These are phyloP conservation scores for Phataginus tricuspis DNA, from an alignment of 2,797 vertebrate genomes.

Conservation along the genomic window DNA sequence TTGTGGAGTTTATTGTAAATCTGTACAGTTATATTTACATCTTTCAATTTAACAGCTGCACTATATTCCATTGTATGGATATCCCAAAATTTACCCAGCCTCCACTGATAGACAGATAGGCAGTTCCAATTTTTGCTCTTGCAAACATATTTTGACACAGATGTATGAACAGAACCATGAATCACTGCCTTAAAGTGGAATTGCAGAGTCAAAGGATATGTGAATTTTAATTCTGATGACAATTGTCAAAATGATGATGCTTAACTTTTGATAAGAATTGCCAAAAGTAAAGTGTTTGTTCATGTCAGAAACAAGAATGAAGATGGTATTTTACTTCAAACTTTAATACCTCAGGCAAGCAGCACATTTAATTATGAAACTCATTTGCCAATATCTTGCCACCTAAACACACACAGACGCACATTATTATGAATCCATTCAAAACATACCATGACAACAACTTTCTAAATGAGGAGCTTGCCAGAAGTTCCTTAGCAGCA, in stretches of 20 bases:
- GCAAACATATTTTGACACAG: not conserved
- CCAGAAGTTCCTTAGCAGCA: constrained; percentile 5
- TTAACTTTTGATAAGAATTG: constrained; percentile 4
- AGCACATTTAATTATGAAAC: constrained; percentile 29
- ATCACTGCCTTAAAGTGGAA: not conserved
- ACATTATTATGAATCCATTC: not conserved
- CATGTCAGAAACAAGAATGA: constrained; percentile 6
- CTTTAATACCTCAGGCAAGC: not conserved
- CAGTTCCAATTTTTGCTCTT: not conserved
- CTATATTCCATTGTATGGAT: not conserved
- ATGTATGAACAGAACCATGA: not conserved
- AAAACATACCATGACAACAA: constrained; percentile 23
- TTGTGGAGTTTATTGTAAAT: not conserved
- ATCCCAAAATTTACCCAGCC: not conserved
- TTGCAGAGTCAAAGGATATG: not conserved
- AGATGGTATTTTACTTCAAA: constrained; percentile 49
- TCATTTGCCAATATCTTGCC: not conserved
- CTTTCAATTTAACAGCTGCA: not conserved
- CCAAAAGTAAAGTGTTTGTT: constrained; percentile 7
- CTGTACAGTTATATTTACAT: not conserved
- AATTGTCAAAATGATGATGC: not conserved
- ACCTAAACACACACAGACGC: not conserved
- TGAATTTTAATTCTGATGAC: not conserved
- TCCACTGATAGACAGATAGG: not conserved
- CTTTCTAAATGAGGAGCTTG: constrained; percentile 36